These are phyloP conservation scores for Oncorhynchus gorbuscha DNA, from an alignment of 2,113 vertebrate species.

Conservation along the genomic window DNA sequence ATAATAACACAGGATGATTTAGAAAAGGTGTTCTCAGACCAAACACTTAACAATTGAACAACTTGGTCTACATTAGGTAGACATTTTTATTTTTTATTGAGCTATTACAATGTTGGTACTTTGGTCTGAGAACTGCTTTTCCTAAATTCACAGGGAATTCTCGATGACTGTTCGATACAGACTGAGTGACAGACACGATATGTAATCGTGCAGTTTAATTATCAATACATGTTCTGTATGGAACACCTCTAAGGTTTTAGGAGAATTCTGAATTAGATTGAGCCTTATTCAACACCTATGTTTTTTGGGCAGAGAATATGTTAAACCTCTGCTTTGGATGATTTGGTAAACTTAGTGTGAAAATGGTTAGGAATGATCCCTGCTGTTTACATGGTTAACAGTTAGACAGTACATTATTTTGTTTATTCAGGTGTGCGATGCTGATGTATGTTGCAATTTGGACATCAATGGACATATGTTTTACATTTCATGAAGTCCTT, in stretches of 20 bases:
- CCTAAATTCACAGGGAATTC: too few relatives aligned
- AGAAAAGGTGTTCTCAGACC: not conserved
- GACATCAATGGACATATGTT: slow-evolving; percentile 9
- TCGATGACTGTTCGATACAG: not conserved
- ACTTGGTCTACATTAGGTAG: too few relatives aligned
- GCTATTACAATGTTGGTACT: too few relatives aligned
- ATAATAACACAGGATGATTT: too few relatives aligned
- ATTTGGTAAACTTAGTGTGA: not conserved
- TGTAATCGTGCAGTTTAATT: not conserved
- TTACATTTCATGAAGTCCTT: slow-evolving; percentile 42
- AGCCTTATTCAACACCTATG: too few relatives aligned
- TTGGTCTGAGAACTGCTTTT: too few relatives aligned
- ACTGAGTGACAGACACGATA: not conserved
- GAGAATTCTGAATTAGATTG: too few relatives aligned
- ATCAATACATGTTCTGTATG: not conserved
- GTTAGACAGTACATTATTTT: too few relatives aligned
- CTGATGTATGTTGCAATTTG: not conserved
- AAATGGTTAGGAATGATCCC: not conserved
- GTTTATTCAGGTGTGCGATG: too few relatives aligned
- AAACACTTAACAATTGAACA: too few relatives aligned
- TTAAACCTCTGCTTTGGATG: not conserved
- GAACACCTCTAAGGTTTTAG: not conserved
- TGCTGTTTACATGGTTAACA: not conserved
- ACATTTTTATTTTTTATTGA: too few relatives aligned
- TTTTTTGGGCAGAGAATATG: not conserved